phyloP scores from a whole-genome alignment of 2,888 invertebrate species.

The Zhuqinia jingwanae region DNA sequence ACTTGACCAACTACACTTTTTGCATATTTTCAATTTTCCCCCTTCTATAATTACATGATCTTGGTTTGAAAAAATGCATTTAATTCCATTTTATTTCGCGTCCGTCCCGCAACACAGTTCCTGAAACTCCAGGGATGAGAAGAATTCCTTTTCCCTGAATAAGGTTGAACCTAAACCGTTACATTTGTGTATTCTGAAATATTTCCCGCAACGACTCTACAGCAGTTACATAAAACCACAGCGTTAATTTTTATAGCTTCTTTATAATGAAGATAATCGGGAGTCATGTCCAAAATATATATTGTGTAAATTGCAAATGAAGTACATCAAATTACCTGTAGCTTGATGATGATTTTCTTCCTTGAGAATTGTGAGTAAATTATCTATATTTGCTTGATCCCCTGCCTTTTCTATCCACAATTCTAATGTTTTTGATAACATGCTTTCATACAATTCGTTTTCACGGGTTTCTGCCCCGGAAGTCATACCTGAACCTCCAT shows the following conservation, averaged over 20 bases:
- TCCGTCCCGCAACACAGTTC: not conserved
- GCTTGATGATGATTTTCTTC: constrained; percentile 64
- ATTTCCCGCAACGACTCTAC: constrained; percentile 2
- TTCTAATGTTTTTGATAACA: constrained; percentile 68
- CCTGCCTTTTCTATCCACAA: constrained; percentile 65
- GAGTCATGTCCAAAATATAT: too few relatives aligned
- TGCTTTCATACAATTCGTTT: constrained; percentile 42
- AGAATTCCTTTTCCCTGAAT: not conserved
- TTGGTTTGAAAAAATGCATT: too few relatives aligned
- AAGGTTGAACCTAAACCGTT: not conserved
- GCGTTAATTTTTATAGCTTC: too few relatives aligned
- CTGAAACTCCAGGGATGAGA: not conserved
- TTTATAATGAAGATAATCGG: too few relatives aligned
- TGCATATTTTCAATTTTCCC: too few relatives aligned
- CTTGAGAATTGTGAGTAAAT: constrained; percentile 33
- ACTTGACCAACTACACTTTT: too few relatives aligned
- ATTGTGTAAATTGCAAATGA: too few relatives aligned
- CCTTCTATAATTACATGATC: too few relatives aligned
- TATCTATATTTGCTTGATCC: constrained; percentile 42
- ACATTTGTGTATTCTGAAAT: not conserved
- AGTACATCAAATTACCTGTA: constrained; percentile 47
- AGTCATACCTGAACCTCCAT: not conserved
- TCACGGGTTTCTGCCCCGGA: not conserved
- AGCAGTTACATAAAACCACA: too few relatives aligned
- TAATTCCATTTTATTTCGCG: too few relatives aligned